Evolutionary conservation across 2,888 invertebrate genomes (phyloP).

Genomic region (Branchinecta sandiegonensis): DNA sequence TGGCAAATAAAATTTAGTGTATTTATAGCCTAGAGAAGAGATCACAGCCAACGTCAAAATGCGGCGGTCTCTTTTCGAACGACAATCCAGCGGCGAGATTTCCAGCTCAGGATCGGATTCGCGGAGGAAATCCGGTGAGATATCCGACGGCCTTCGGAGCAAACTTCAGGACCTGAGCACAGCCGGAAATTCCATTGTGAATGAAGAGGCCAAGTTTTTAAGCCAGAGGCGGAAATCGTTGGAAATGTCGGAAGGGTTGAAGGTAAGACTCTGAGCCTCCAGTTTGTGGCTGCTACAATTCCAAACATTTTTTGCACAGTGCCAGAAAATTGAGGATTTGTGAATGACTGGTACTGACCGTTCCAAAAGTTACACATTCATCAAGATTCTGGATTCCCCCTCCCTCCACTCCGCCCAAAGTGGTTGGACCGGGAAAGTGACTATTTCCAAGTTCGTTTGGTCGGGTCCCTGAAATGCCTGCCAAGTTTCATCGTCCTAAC

Average conservation of each 20-base stretch:
- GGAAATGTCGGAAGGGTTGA: conserved; percentile 1
- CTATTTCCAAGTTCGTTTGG: no score
- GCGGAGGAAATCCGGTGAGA: neutral
- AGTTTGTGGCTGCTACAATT: no score
- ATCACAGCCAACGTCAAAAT: neutral
- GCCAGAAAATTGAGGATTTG: no score
- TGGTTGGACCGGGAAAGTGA: no score
- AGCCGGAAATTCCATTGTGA: neutral
- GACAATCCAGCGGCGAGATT: neutral
- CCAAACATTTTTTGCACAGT: no score
- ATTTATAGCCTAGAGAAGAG: neutral
- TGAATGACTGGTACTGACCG: no score
- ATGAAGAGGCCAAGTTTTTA: conserved; percentile 13
- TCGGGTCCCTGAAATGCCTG: no score
- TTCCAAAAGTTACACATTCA: no score
- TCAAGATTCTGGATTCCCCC: no score
- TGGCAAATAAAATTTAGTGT: neutral
- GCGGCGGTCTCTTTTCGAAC: conserved; percentile 3
- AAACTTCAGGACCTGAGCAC: neutral
- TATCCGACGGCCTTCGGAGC: neutral
- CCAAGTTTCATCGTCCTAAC: no score
- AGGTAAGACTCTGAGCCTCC: neutral
- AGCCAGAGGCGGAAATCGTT: neutral
- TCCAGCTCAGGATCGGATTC: neutral
- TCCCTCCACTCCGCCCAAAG: no score